Evolutionary conservation across 2,113 vertebrate genomes (phyloP), one percentile per base, ranked within the genome.

Genomic region (Osmerus mordax): DNA sequence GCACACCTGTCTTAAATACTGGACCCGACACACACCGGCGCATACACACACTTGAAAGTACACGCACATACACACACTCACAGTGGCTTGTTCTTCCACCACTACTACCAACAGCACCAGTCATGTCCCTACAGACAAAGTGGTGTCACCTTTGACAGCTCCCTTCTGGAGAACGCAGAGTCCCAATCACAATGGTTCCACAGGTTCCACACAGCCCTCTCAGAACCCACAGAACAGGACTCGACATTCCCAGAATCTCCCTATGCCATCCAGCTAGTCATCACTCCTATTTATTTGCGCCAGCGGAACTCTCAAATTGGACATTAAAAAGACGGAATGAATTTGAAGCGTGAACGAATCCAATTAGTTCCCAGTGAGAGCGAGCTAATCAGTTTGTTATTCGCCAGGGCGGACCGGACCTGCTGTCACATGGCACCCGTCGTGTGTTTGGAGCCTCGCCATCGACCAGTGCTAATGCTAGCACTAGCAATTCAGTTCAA

Each of bases 331-430:
- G 62, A 80, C 25, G 59, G 72, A 91, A 90, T 91, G 83, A 82
- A 91, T 91, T 91, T 87, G 78, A 86, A 83, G 88, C 77, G 80
- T 88, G 83, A 89, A 84, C 81, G 79, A 90, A 88, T 78, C 82
- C 89, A 91, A 91, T 92, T 91, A 91, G 87, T 86, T 90, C 81
- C 85, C 84, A 80, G 78, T 61, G 76, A 80, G 83, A 77, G 80
- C 72, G 54, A 79, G 84, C 81, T 88, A 90, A 91, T 91, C 86
- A 80, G 76, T 89, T 86, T 82, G 87, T 69, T 83, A 82, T 82
- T 88, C 75, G 70, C 32, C 3, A 47, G 41, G 41, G 41, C 41
- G 41, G 3, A 14, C 32, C 1, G 65, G 52, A 36, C 64, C 55
- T 58, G 55, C 19, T 36, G 25, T n/a, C 32, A 15, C 28, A 29